Evolutionary conservation across 2,888 invertebrate species (phyloP).

Genomic region (Xestoiulus laeticollis): DNA sequence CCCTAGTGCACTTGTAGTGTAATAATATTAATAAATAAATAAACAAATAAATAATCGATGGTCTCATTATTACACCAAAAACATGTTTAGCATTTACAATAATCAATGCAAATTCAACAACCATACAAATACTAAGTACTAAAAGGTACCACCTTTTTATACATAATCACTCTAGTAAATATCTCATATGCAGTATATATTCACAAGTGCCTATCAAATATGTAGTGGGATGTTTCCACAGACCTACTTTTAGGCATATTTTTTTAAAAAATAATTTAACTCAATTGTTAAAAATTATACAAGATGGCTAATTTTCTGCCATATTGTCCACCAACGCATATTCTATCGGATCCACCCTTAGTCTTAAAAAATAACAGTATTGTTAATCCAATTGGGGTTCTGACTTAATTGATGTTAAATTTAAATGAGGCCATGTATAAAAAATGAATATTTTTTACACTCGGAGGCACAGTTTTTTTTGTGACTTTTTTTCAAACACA

Average conservation of each 20-base stretch:
- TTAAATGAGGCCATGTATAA: background rate
- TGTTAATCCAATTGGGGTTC: background rate
- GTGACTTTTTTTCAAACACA: background rate
- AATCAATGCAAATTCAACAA: too few species aligned
- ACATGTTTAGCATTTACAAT: too few species aligned
- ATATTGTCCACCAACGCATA: conserved; percentile 16
- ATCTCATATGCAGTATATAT: background rate
- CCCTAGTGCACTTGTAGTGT: too few species aligned
- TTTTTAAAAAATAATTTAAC: background rate
- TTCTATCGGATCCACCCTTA: conserved; percentile 1
- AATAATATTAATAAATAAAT: too few species aligned
- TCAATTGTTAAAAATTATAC: background rate
- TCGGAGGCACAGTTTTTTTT: background rate
- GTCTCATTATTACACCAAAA: too few species aligned
- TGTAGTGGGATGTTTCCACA: background rate
- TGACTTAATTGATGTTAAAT: background rate
- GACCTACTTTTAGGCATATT: conserved; percentile 2
- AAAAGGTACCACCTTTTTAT: too few species aligned
- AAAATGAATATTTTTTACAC: background rate
- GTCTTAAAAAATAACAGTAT: background rate
- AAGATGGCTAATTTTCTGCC: conserved; percentile 23
- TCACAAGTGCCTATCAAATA: background rate
- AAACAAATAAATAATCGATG: too few species aligned
- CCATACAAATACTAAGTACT: too few species aligned
- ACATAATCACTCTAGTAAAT: too few species aligned